phyloP scores from a whole-genome alignment of 2,888 invertebrate species.

The Clusia tigrina region DNA sequence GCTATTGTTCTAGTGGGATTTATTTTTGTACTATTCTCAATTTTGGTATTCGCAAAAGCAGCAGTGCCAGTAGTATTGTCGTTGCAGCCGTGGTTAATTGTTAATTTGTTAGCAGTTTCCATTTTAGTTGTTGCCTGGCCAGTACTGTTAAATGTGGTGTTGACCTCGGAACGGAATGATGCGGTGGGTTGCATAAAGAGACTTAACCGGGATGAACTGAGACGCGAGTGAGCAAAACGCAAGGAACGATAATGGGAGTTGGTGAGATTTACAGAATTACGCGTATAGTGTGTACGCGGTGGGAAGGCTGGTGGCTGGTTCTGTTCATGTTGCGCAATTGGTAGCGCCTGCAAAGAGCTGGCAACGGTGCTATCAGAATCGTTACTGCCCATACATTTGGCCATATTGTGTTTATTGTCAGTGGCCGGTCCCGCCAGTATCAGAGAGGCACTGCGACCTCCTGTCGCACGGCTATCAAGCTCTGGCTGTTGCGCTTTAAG shows the following conservation, averaged over 20 bases:
- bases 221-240: constrained; percentile 60
- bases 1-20: constrained; percentile 32
- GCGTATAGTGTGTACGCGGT: constrained; percentile 56
- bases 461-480: constrained; percentile 33
- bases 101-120: constrained; percentile 17
- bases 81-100: constrained; percentile 13
- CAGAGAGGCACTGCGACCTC: constrained; percentile 48
- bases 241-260: constrained; percentile 63
- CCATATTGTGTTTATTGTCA: background rate
- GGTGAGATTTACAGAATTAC: constrained; percentile 61
- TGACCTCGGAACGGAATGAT: background rate
- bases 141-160: background rate
- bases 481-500: constrained; percentile 40
- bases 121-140: background rate
- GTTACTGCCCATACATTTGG: background rate
- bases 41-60: constrained; percentile 22
- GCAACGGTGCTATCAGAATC: background rate
- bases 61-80: constrained; percentile 17
- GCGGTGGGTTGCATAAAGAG: constrained; percentile 53
- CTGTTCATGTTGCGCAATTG: constrained; percentile 1
- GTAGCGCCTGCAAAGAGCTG: constrained; percentile 34
- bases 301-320: constrained; percentile 34
- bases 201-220: constrained; percentile 61
- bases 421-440: constrained; percentile 17
- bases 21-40: too few relatives aligned